Conservation (phyloP, 53 echinoderm and acorn worm species). For the Holothuria leucospilota region DNA sequence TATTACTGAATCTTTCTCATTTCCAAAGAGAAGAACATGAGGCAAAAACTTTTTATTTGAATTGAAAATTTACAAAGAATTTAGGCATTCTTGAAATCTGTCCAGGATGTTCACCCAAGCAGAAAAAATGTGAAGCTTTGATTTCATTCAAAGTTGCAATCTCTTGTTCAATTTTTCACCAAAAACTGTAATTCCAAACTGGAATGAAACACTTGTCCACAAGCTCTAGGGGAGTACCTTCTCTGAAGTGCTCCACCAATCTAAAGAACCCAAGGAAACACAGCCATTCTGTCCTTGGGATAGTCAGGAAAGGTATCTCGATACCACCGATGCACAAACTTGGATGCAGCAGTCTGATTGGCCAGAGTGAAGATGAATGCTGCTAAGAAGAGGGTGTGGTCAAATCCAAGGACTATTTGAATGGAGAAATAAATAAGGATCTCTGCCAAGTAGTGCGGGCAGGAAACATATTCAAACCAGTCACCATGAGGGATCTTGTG, state of each 20-base stretch:
- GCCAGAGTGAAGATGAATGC: slow-evolving; percentile 71
- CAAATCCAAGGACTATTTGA: slow-evolving; percentile 67
- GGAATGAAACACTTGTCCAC: no score
- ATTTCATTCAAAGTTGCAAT: no score
- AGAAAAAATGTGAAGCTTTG: no score
- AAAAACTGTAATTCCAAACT: no score
- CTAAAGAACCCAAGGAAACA: slow-evolving; percentile 78
- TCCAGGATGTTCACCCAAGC: no score
- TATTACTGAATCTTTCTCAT: no score
- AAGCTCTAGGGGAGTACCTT: no score
- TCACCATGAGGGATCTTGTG: slow-evolving; percentile 92
- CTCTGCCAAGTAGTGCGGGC: slow-evolving; percentile 94
- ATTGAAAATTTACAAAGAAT: no score
- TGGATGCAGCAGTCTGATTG: slow-evolving; percentile 79
- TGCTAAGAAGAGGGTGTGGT: slow-evolving; percentile 70
- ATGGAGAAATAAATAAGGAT: slow-evolving; percentile 76
- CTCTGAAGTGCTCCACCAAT: background rate
- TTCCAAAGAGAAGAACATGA: no score
- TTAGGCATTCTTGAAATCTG: no score
- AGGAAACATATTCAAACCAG: slow-evolving; percentile 94
- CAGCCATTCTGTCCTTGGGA: slow-evolving; percentile 78
- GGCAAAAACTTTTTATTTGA: no score
- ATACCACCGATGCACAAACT: slow-evolving; percentile 82
- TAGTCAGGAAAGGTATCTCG: slow-evolving; percentile 75
- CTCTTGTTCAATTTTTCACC: no score